These are phyloP conservation scores for Oryzias javanicus DNA, from an alignment of 2,113 vertebrate genomes.

Conservation along the genomic window DNA sequence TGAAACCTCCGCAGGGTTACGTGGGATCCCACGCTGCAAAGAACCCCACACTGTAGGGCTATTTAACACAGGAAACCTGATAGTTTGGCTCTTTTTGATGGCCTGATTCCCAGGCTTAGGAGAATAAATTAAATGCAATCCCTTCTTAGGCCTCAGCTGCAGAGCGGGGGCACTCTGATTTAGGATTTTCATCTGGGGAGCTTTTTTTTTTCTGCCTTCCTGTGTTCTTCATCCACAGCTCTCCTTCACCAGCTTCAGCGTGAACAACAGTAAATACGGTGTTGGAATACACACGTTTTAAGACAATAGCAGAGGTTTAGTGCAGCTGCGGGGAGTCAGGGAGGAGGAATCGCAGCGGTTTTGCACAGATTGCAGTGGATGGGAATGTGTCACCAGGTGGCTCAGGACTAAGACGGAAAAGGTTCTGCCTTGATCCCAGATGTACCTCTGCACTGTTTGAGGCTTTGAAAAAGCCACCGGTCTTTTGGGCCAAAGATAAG, in stretches of 20 bases:
- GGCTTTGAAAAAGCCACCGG: slow-evolving; percentile 44
- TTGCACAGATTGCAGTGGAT: neutral
- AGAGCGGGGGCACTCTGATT: slow-evolving; percentile 86
- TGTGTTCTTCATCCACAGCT: slow-evolving; percentile 28
- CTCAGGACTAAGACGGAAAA: slow-evolving; percentile 43
- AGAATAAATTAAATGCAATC: slow-evolving; percentile 91
- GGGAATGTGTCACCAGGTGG: slow-evolving; percentile 40
- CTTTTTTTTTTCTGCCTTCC: slow-evolving; percentile 74
- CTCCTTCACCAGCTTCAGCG: slow-evolving; percentile 11
- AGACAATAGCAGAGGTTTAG: slow-evolving; percentile 85
- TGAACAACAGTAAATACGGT: slow-evolving; percentile 38
- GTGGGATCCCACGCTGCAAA: slow-evolving; percentile 31
- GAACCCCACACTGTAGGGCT: slow-evolving; percentile 54
- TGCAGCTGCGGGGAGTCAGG: slow-evolving; percentile 56
- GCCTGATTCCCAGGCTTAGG: slow-evolving; percentile 82
- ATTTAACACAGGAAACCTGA: slow-evolving; percentile 79
- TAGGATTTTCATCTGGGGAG: slow-evolving; percentile 91
- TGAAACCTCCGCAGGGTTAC: slow-evolving; percentile 64
- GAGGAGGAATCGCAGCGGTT: slow-evolving; percentile 16
- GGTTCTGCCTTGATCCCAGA: slow-evolving; percentile 48
- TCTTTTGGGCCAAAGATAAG: slow-evolving; percentile 28
- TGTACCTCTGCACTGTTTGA: slow-evolving; percentile 21
- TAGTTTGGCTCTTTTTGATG: slow-evolving; percentile 83
- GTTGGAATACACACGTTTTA: slow-evolving; percentile 59
- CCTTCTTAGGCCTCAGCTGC: slow-evolving; percentile 84